These are phyloP conservation scores for Catamblyrhynchus diadema DNA, from an alignment of 2,797 vertebrate species.

Conservation along the genomic window DNA sequence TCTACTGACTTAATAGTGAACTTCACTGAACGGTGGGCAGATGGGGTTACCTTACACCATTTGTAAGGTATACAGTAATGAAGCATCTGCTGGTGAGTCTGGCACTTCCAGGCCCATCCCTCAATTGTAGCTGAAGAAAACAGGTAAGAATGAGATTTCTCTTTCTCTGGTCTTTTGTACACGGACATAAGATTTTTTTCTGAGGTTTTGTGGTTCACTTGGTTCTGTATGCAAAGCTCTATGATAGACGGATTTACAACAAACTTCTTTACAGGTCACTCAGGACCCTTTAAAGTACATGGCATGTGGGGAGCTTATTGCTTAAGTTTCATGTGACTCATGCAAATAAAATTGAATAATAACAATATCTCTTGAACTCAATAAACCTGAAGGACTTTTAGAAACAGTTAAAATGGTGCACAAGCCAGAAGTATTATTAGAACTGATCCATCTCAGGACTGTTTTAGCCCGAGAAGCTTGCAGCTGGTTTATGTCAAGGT, in stretches of 20 bases:
- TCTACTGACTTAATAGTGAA: background rate
- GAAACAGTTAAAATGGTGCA: background rate
- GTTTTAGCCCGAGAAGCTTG: slow-evolving; percentile 38
- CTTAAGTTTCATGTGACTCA: slow-evolving; percentile 37
- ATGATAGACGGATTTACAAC: background rate
- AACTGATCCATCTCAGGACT: slow-evolving; percentile 26
- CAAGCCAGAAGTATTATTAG: slow-evolving; percentile 34
- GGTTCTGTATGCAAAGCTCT: background rate
- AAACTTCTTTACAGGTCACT: slow-evolving; percentile 17
- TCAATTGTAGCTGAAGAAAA: background rate
- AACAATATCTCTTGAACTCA: slow-evolving; percentile 50
- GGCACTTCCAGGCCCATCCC: background rate
- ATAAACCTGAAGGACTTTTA: slow-evolving; percentile 39
- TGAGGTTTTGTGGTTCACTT: background rate
- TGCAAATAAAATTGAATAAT: slow-evolving; percentile 59
- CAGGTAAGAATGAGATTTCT: background rate
- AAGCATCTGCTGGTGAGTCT: background rate
- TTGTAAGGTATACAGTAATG: background rate
- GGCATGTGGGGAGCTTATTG: slow-evolving; percentile 36
- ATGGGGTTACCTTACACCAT: fast-evolving
- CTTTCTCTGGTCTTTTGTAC: background rate
- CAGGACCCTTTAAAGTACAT: slow-evolving; percentile 18
- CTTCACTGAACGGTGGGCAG: background rate
- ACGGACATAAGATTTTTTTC: background rate
- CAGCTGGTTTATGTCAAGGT: slow-evolving; percentile 65